Conservation (phyloP, 2,888 invertebrate species). For the Cetonia aurata region DNA sequence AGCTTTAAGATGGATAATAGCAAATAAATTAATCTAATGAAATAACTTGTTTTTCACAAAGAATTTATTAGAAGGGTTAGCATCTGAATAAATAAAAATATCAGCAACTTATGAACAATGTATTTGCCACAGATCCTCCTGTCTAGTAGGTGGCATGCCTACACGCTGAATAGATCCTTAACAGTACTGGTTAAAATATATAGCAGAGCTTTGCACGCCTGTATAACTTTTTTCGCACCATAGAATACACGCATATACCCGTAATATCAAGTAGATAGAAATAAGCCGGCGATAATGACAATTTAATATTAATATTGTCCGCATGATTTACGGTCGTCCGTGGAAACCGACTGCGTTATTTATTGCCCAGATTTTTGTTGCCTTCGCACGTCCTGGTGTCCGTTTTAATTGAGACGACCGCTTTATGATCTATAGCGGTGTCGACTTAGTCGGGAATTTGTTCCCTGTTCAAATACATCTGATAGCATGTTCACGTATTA, state of each 20-base stretch:
- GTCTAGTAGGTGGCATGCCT: background rate
- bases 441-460: conserved; percentile 38
- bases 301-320: conserved; percentile 59
- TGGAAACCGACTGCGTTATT: conserved; percentile 47
- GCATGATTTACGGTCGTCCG: conserved; percentile 55
- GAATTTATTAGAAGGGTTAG: no score
- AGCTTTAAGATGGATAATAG: no score
- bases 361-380: conserved; percentile 49
- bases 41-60: no score
- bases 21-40: no score
- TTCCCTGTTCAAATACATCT: conserved; percentile 30
- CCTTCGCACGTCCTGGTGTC: conserved; percentile 42
- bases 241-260: background rate
- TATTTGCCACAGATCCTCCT: no score
- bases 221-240: background rate
- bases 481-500: conserved; percentile 31
- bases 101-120: no score
- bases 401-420: conserved; percentile 48
- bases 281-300: conserved; percentile 57
- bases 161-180: background rate
- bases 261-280: conserved; percentile 48
- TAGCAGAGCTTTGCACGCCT: background rate
- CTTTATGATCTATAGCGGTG: conserved; percentile 37
- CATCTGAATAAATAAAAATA: no score
- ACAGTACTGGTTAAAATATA: background rate